Evolutionary conservation across 2,888 invertebrate species (phyloP).

Genomic region (Chromoteleia sp.): DNA sequence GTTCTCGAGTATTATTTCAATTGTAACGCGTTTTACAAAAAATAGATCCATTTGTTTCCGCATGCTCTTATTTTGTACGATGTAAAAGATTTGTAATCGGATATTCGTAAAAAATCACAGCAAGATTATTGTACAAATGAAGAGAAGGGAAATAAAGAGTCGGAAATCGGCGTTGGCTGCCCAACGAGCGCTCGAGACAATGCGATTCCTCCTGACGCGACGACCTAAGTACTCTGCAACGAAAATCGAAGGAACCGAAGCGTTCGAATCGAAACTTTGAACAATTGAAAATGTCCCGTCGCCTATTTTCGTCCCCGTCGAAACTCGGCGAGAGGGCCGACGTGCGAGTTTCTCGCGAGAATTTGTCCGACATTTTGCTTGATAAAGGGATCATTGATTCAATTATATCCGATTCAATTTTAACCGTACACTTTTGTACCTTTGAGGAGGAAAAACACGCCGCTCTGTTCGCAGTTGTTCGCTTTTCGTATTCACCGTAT

Average conservation of each 20-base stretch:
- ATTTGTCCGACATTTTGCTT: no score
- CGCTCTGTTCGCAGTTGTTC: neutral
- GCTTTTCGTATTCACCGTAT: neutral
- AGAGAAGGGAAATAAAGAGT: constrained; percentile 23
- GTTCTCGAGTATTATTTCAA: constrained; percentile 49
- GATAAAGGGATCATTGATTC: constrained; percentile 1
- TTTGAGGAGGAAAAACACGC: neutral
- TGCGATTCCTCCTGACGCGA: neutral
- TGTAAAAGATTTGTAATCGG: constrained; percentile 53
- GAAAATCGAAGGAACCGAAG: neutral
- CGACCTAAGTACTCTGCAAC: neutral
- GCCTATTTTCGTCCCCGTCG: no score
- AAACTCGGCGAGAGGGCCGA: no score
- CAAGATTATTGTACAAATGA: constrained; percentile 58
- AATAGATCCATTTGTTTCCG: constrained; percentile 51
- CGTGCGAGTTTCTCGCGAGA: no score
- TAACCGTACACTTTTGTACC: neutral
- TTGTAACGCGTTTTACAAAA: constrained; percentile 55
- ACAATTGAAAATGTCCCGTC: no score
- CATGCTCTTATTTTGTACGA: constrained; percentile 36
- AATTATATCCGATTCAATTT: neutral
- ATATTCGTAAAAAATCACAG: constrained; percentile 61
- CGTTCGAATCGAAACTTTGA: no score
- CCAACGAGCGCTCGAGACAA: constrained; percentile 46
- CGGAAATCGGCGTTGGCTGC: neutral